Conservation (phyloP, 23 tunicate species). For the Diplosoma virens region DNA sequence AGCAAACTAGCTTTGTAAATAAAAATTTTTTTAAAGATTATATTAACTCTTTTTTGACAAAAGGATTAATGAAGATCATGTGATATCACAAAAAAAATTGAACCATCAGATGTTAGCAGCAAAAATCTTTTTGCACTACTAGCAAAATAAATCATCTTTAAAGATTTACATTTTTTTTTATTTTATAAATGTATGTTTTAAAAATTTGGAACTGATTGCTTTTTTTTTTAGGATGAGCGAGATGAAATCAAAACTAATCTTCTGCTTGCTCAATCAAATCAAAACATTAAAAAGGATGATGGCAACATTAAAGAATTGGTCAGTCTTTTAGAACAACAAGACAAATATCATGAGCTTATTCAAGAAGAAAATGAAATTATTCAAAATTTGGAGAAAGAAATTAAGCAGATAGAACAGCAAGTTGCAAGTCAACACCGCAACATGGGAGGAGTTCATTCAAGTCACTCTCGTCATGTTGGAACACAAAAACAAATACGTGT, state of each 20-base stretch:
- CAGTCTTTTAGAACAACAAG: constrained; percentile 75
- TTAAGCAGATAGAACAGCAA: constrained; percentile 59
- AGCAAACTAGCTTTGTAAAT: too few relatives aligned
- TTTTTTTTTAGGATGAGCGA: constrained; percentile 61
- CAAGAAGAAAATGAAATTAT: constrained; percentile 55
- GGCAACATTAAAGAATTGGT: constrained; percentile 64
- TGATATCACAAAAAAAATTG: too few relatives aligned
- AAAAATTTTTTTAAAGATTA: too few relatives aligned
- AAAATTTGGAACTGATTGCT: not conserved
- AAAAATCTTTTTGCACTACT: too few relatives aligned
- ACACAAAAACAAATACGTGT: constrained; percentile 83
- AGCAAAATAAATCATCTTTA: too few relatives aligned
- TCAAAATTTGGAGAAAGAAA: constrained; percentile 47
- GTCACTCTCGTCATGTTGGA: constrained; percentile 80
- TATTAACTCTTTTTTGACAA: too few relatives aligned
- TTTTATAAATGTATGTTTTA: too few relatives aligned
- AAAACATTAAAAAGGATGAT: constrained; percentile 67
- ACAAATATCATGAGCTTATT: constrained; percentile 62
- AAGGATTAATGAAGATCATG: too few relatives aligned
- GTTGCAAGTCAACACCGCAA: constrained; percentile 62
- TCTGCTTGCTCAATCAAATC: constrained; percentile 71
- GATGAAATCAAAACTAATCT: constrained; percentile 76
- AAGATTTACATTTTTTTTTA: too few relatives aligned
- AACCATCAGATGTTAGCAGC: too few relatives aligned
- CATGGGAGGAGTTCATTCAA: constrained; percentile 88